phyloP scores from a whole-genome alignment of 2,888 invertebrate genomes.

The Drosophila ezoana region DNA sequence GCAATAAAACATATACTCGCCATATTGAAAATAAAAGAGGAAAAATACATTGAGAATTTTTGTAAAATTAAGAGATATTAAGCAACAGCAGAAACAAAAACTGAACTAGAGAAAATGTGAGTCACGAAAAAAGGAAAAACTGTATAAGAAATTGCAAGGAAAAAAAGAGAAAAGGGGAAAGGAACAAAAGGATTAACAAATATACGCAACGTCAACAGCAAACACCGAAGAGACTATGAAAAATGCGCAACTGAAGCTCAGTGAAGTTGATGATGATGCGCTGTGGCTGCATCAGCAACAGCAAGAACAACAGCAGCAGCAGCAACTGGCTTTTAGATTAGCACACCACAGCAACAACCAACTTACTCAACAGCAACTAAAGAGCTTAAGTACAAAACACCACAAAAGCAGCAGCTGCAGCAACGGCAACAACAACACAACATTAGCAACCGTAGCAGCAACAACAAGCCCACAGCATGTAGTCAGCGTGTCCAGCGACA shows the following conservation, averaged over 20 bases:
- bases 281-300: constrained; percentile 54
- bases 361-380: constrained; percentile 69
- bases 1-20: constrained; percentile 82
- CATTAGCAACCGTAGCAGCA: constrained; percentile 22
- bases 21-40: constrained; percentile 63
- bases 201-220: constrained; percentile 72
- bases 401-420: constrained; percentile 60
- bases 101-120: constrained; percentile 58
- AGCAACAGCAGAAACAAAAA: constrained; percentile 20
- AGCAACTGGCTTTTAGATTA: constrained; percentile 54
- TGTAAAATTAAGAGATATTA: constrained; percentile 51
- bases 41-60: constrained; percentile 39
- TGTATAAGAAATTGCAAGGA: constrained; percentile 33
- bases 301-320: constrained; percentile 38
- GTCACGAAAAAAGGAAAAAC: constrained; percentile 27
- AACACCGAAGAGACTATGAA: constrained; percentile 81
- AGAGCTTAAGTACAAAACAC: constrained; percentile 76
- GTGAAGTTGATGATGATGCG: constrained; percentile 76
- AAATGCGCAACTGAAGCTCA: constrained; percentile 80
- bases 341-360: constrained; percentile 46
- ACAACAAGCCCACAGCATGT: constrained; percentile 60
- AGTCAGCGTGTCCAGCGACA: constrained; percentile 47
- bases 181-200: constrained; percentile 24
- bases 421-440: constrained; percentile 48
- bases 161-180: constrained; percentile 13